phyloP scores from a whole-genome alignment of 1,140 invertebrate species.

The Bactericera cockerelli region DNA sequence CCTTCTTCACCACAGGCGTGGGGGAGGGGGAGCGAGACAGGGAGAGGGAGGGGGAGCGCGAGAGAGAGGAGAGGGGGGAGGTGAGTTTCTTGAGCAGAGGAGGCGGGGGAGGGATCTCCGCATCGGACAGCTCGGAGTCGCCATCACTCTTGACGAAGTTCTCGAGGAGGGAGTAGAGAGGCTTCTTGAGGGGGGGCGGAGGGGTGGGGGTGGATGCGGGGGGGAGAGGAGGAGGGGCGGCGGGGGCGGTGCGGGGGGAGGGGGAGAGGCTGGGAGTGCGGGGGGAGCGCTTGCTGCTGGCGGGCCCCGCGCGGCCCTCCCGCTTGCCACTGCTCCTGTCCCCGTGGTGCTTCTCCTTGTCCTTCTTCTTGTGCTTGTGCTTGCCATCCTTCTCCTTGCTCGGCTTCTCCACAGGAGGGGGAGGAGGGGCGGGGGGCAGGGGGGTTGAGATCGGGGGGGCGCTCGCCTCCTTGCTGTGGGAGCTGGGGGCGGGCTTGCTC shows the following conservation, averaged over 20 bases:
- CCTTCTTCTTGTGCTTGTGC: constrained; percentile 37
- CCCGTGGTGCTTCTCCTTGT: background rate
- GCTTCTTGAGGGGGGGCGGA: background rate
- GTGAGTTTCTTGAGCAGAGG: background rate
- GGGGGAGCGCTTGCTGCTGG: background rate
- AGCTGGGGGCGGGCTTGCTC: constrained; percentile 27
- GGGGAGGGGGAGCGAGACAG: background rate
- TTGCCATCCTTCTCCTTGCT: constrained; percentile 26
- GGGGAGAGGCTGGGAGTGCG: background rate
- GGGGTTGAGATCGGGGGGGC: background rate
- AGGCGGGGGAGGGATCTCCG: background rate
- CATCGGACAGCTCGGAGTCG: background rate
- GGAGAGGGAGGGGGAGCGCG: background rate
- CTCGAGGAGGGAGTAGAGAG: background rate
- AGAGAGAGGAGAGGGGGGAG: background rate
- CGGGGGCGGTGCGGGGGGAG: background rate
- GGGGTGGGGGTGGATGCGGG: background rate
- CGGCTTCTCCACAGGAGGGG: constrained; percentile 15
- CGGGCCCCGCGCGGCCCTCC: background rate
- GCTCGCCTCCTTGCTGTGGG: constrained; percentile 19
- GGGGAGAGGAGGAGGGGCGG: background rate
- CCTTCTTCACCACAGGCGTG: background rate
- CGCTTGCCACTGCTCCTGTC: too few relatives aligned
- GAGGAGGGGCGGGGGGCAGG: constrained; percentile 9
- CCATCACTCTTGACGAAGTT: background rate